Evolutionary conservation across 2,888 invertebrate species (phyloP), one percentile per base, ranked within the genome.

Genomic region (Caenorhabditis uteleia): DNA sequence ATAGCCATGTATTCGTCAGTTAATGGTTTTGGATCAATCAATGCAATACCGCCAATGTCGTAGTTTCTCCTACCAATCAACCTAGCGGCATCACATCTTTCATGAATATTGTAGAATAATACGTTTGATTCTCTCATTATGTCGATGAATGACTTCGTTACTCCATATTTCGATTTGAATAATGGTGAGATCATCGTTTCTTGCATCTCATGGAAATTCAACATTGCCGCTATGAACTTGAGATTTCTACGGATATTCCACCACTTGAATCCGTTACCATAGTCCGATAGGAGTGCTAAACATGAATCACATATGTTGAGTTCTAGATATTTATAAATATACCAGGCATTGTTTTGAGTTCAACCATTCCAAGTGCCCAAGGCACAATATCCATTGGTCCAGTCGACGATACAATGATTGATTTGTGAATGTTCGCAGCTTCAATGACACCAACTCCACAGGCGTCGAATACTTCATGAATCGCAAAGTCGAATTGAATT

Each of bases 391-490:
- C 70, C 70, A 70, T 70, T 26, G 51, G 53, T 14, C 49, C 47
- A 3, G 70, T 70, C 21, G 70, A 70, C 5, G 70, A 70, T 2
- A 70, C 70, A 27, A 70, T 68, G 1, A 70, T 56, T 18, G 64
- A 60, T 33, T 65, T 60, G 34, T 55, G 38, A 8, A 70, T n/a
- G 12, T 56, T 51, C 16, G 54, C 46, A 3, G 53, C 46, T 36
- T 65, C 60, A 18, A 65, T 43, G 38, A 70, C 31, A 31, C 64
- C 70, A 33, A 68, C 34, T 20, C 70, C 70, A 54, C 70, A 70
- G 54, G 64, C 45, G 39, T 70, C 70, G 53, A 70, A 70, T 20
- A 70, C 65, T 61, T 70, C 70, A 34, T 70, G 64, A 20, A 70
- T 54, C 3, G 51, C 54, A 23, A 70, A 47, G 38, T 65, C 60